Evolutionary conservation across 2,888 invertebrate genomes (phyloP), one percentile per base, ranked within the genome.

Genomic region (Trimorus sp.): DNA sequence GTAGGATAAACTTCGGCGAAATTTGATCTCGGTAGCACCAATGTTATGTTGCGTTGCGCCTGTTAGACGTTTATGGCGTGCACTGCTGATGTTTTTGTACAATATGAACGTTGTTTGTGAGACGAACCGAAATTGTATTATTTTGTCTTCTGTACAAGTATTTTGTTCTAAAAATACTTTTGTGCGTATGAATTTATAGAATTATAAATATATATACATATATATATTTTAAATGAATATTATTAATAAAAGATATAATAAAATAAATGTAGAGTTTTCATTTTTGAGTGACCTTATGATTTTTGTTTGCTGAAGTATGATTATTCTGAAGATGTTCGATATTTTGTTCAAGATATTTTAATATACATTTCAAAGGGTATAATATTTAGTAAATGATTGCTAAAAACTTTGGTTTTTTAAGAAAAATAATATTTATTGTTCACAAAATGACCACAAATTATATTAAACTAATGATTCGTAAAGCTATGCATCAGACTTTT

Each of bases 111-210:
- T 3, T 26, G 1, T 26, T 26, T 87, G 86, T 85, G 87, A 87
- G 81, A 86, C 87, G 81, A 84, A 88, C 89, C 89, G 89, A 89
- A 88, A 90, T 89, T 86, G 83, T 87, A 86, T 89, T 89, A 90
- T 89, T 88, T 26, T 88, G 87, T 86, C 82, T 89, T 89, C 87
- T 86, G 85, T 86, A 85, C 83, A 83, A 90, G 91, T 91, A 91
- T 91, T 91, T 91, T 91, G 91, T 91, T 91, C 90, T 91, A 91
- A 89, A 91, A 91, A 91, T 91, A 91, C 91, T 90, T 90, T 83
- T 84, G 84, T 86, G 84, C 62, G 48, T 40, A 66, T 26, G 36
- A 42, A 56, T 38, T 4, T 54, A 68, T 68, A 66, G 65, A 66
- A 9, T 62, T 62, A 71, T 69, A 69, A 36, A 69, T 54, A 45